Evolutionary conservation across 1,140 invertebrate genomes (phyloP).

Genomic region (Cydia strobilella): DNA sequence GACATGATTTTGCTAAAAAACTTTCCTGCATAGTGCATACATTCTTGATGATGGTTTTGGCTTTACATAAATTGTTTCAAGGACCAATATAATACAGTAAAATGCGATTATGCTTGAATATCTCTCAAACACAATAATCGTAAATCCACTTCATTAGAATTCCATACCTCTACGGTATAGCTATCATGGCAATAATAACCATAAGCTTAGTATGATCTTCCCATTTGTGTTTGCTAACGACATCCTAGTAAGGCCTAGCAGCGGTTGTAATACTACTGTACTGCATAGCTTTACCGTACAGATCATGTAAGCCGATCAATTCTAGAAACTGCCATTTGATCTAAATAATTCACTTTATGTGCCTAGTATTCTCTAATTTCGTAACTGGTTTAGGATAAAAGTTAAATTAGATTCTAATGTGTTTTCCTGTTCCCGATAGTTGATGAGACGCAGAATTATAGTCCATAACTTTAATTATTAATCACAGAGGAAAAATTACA

Average conservation of each 20-base stretch:
- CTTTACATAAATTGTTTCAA: too few relatives aligned
- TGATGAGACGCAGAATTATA: background rate
- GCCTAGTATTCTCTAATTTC: too few relatives aligned
- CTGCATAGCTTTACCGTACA: too few relatives aligned
- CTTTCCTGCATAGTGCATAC: too few relatives aligned
- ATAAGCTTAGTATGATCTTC: background rate
- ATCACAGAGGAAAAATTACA: too few relatives aligned
- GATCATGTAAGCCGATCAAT: background rate
- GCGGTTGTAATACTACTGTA: background rate
- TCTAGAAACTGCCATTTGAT: background rate
- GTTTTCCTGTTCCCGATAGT: slow-evolving; percentile 15
- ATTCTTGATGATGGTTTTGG: too few relatives aligned
- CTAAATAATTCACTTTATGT: background rate
- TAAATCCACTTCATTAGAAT: background rate
- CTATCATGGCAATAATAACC: background rate
- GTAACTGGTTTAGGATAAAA: too few relatives aligned
- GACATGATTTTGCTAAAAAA: too few relatives aligned
- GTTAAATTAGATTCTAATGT: background rate
- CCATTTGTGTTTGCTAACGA: background rate
- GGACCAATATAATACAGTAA: too few relatives aligned
- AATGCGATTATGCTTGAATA: too few relatives aligned
- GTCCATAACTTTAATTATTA: too few relatives aligned
- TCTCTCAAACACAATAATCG: background rate
- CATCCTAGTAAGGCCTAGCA: background rate
- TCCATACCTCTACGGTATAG: background rate